Percentiles rank a stretch among this genome's conserved stretches.
Conservation (phyloP, 2,797 vertebrate species). For the Tangara arthus region DNA sequence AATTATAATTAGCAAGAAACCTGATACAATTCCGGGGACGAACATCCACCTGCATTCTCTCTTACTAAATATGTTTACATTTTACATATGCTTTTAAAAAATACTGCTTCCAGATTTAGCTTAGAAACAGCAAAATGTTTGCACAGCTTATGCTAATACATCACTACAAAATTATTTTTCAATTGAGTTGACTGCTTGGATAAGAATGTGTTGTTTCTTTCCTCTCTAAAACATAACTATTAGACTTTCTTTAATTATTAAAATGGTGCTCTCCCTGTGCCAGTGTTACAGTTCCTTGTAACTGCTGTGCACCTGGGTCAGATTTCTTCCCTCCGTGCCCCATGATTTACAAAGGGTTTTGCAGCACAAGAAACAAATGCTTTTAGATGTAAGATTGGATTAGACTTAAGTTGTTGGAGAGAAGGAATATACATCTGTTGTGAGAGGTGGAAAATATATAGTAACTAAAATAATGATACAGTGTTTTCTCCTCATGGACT, state of each 20-base stretch:
- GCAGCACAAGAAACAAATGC: background rate
- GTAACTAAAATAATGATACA: background rate
- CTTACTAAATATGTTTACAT: background rate
- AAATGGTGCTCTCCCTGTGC: background rate
- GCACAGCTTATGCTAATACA: background rate
- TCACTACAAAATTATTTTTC: background rate
- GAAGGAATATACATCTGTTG: background rate
- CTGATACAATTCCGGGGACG: background rate
- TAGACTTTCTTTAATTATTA: conserved; percentile 19
- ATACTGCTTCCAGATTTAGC: background rate
- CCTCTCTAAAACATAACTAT: background rate
- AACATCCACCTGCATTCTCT: conserved; percentile 15
- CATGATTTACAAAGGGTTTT: background rate
- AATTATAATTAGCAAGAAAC: conserved; percentile 26
- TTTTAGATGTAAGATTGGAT: background rate
- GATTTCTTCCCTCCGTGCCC: background rate
- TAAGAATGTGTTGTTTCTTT: background rate
- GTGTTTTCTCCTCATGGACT: background rate
- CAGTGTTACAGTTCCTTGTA: background rate
- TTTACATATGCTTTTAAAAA: background rate
- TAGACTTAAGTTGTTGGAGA: background rate
- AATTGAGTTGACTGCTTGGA: background rate
- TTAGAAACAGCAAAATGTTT: background rate
- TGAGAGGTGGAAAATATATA: background rate
- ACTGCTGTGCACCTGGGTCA: background rate